Evolutionary conservation across 1,140 invertebrate genomes (phyloP), one percentile per base, ranked within the genome.

Genomic region (Asbolus verrucosus): DNA sequence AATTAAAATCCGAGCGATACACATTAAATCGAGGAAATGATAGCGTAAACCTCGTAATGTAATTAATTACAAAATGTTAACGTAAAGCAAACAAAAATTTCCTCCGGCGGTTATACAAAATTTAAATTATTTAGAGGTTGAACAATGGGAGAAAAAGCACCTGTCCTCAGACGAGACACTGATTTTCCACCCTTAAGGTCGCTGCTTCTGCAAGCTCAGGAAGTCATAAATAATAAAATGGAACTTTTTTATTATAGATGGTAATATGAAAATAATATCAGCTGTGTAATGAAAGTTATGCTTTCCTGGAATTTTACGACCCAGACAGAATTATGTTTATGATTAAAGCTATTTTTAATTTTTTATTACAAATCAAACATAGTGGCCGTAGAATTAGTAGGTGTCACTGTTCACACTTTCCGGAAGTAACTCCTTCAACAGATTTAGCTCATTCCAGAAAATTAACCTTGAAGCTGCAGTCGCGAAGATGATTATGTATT

Each of bases 321-420:
- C 46, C 46, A 54, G 46, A 54, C 46, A 27, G 46, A 54, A 54
- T 43, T 54, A 54, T 54, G 46, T 54, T 54, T 54, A 54, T 54
- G 46, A 54, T 54, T 54, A 54, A n/a, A 16, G 46, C 46, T 54
- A 54, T 54, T 54, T 54, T 54, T 54, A 54, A 43, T 54, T 54
- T 54, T 54, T 54, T 54, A 54, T 54, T 24, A 54, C 46, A 54
- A 54, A 54, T 54, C 46, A 54, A 54, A 54, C 14, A 54, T 27
- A 24, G 2, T 19, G 8, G 46, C 21, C 11, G 11, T 2, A 2
- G 33, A 36, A 2, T n/a, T 36, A 2, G 33, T 27, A 54, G 46
- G 46, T 54, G 46, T 21, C 11, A 54, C 27, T 54, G 11, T 54
- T 54, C n/a, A n/a, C n/a, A 14, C 6, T 2, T 14, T 14, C 13